Percentiles rank a stretch among this genome's conserved stretches.
These are phyloP conservation scores for Ploceus nigricollis DNA, from an alignment of 2,113 vertebrate genomes.

Conservation along the genomic window DNA sequence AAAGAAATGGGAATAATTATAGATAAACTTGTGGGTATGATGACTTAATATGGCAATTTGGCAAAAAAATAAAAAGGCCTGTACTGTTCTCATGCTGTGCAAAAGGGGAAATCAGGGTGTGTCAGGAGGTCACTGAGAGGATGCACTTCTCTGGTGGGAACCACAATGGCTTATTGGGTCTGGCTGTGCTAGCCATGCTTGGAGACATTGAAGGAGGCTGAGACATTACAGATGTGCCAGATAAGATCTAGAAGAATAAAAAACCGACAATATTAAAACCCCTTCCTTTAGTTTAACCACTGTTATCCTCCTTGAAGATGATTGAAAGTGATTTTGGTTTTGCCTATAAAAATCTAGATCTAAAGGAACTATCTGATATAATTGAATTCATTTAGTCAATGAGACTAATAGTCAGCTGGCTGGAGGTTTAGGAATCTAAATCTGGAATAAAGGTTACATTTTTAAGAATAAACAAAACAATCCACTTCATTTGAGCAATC, in stretches of 20 bases:
- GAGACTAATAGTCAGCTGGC: not conserved
- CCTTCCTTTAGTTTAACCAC: not conserved
- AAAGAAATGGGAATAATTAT: not conserved
- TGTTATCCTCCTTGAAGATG: not conserved
- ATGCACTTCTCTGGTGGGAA: not conserved
- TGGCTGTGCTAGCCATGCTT: not conserved
- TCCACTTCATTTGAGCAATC: constrained; percentile 23
- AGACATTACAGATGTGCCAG: not conserved
- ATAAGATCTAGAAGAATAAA: not conserved
- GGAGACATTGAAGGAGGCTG: not conserved
- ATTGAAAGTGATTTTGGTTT: not conserved
- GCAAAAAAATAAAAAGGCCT: not conserved
- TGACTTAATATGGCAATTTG: not conserved
- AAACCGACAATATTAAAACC: not conserved
- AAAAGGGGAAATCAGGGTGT: not conserved
- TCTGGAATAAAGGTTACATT: not conserved
- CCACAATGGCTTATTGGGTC: not conserved
- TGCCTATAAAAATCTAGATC: not conserved
- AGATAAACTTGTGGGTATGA: not conserved
- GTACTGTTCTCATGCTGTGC: not conserved
- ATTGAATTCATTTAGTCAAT: not conserved
- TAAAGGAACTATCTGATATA: not conserved
- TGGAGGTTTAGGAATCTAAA: not conserved
- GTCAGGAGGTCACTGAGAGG: not conserved
- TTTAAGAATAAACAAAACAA: not conserved